Percentiles rank a stretch among this genome's conserved stretches.
Conservation (phyloP, 2,888 invertebrate genomes). For the Caenorhabditis angaria region DNA sequence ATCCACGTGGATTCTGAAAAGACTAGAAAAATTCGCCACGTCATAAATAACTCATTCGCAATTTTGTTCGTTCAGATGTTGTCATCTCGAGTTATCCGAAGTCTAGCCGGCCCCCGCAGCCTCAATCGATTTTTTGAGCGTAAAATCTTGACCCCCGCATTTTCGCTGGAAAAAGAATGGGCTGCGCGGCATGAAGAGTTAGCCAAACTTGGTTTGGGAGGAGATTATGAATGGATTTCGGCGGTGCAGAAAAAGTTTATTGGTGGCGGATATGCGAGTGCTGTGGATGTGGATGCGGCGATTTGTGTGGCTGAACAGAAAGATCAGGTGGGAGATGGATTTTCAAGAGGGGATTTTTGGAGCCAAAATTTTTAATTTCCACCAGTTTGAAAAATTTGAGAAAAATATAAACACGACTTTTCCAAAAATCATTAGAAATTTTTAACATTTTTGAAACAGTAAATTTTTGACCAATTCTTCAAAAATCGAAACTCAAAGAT, state of each 20-base stretch:
- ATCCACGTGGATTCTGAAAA: too few species aligned
- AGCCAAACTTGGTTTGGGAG: slow-evolving; percentile 56
- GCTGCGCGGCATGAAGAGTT: slow-evolving; percentile 54
- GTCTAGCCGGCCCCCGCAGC: too few species aligned
- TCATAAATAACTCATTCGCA: too few species aligned
- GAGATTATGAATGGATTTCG: slow-evolving; percentile 70
- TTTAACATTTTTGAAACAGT: too few species aligned
- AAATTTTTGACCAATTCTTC: too few species aligned
- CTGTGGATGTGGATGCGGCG: slow-evolving; percentile 70
- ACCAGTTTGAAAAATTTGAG: neutral
- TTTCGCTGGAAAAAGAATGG: slow-evolving; percentile 53
- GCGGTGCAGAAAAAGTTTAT: slow-evolving; percentile 70
- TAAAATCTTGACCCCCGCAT: slow-evolving; percentile 36
- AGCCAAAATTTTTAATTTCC: neutral
- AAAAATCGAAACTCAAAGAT: too few species aligned
- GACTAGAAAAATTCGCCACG: neutral
- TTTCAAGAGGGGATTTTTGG: neutral
- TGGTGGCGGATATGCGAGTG: slow-evolving; percentile 65
- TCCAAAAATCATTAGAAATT: too few species aligned
- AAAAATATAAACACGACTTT: too few species aligned
- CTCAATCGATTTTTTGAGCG: too few species aligned
- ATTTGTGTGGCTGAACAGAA: slow-evolving; percentile 63
- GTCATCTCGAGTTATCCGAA: slow-evolving; percentile 1
- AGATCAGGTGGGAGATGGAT: slow-evolving; percentile 55
- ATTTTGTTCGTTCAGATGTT: slow-evolving; percentile 15